phyloP scores from a whole-genome alignment of 2,888 invertebrate genomes.

The Macaria notata region DNA sequence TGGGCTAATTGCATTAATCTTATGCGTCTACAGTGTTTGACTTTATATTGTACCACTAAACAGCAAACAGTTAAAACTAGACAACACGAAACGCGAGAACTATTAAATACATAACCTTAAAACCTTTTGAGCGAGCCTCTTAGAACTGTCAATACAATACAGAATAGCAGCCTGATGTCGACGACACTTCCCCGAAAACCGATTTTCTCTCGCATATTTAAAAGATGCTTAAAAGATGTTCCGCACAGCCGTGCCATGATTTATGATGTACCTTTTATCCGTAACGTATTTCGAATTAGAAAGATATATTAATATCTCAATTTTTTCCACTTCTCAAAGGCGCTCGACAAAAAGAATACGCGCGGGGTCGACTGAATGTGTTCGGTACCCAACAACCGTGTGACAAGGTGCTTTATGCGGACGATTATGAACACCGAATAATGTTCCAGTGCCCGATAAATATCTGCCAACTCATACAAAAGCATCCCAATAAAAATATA shows the following conservation, averaged over 20 bases:
- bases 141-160: conserved; percentile 52
- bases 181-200: conserved; percentile 66
- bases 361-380: conserved; percentile 68
- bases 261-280: conserved; percentile 78
- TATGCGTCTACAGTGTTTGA: no score
- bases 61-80: background rate
- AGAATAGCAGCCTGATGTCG: conserved; percentile 53
- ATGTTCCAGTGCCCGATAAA: conserved; percentile 81
- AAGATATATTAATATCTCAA: conserved; percentile 82
- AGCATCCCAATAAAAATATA: conserved; percentile 81
- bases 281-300: conserved; percentile 81
- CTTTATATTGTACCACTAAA: no score
- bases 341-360: conserved; percentile 74
- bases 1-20: no score
- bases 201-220: conserved; percentile 69
- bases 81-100: background rate
- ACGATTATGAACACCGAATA: conserved; percentile 81
- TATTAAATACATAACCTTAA: conserved; percentile 7
- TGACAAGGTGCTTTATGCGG: conserved; percentile 82
- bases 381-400: conserved; percentile 81
- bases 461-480: conserved; percentile 83
- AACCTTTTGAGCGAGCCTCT: conserved; percentile 28
- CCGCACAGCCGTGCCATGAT: conserved; percentile 70
- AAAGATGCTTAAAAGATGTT: conserved; percentile 69
- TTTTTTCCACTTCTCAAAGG: conserved; percentile 80